These are phyloP conservation scores for Anadara kagoshimensis DNA, from an alignment of 1,140 invertebrate species.

Conservation along the genomic window DNA sequence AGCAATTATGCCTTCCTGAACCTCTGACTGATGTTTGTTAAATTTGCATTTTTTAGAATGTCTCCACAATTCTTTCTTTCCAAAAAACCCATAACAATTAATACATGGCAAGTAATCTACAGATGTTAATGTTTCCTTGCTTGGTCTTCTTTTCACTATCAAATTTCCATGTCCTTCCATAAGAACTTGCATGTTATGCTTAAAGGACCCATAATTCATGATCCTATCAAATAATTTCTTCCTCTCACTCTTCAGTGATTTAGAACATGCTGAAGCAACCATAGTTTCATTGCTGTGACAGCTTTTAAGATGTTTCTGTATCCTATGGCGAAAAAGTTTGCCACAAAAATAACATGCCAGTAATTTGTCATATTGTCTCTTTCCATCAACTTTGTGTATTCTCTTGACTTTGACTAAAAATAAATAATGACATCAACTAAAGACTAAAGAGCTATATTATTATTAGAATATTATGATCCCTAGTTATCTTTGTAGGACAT, in stretches of 20 bases:
- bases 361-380: slow-evolving; percentile 13
- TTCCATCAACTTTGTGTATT: slow-evolving; percentile 7
- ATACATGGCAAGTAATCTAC: slow-evolving; percentile 3
- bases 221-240: too few relatives aligned
- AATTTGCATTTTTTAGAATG: neutral
- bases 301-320: slow-evolving; percentile 9
- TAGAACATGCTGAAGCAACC: too few relatives aligned
- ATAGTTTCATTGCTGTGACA: neutral
- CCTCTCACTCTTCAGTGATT: too few relatives aligned
- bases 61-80: slow-evolving; percentile 10
- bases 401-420: slow-evolving; percentile 11
- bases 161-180: neutral
- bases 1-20: slow-evolving; percentile 4
- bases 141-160: slow-evolving; percentile 3
- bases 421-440: neutral
- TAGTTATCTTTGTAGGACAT: neutral
- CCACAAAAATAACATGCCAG: slow-evolving; percentile 12
- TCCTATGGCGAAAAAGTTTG: slow-evolving; percentile 9
- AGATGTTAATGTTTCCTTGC: slow-evolving; percentile 9
- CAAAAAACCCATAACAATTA: slow-evolving; percentile 5
- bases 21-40: slow-evolving; percentile 8
- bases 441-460: neutral
- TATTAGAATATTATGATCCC: neutral
- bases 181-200: neutral
- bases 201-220: too few relatives aligned